Base-by-base conservation (phyloP, 2,888 invertebrate genomes). In the Mermis nigrescens region DNA sequence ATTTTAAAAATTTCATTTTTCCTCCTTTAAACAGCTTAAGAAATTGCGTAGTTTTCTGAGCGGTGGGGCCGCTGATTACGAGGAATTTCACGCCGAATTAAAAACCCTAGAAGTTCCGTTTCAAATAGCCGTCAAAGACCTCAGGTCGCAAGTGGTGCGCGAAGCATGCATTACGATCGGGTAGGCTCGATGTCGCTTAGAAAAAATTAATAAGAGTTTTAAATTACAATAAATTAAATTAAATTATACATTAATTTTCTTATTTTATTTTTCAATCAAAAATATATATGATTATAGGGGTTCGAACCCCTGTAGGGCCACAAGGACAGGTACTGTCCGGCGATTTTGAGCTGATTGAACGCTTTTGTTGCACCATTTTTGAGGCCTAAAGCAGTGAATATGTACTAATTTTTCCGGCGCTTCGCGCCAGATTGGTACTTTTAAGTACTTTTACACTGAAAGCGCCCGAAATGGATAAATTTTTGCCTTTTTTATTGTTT, bases 81-180 rank as follows among this genome's bases (percentile, higher is more conserved):
- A 82, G 55, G 81, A 81, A 62, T 89, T 94, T 74, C 77, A 79
- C 60, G 80, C 80, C 58, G 81, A 83, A 65, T 76, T 94, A 60
- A 84, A 86, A 70, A 81, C 81, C 63, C 72, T 91, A 61, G 87
- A 88, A 57, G 80, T 83, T 67, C 81, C 88, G 29, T 83, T 91
- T 70, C 82, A 86, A 63, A 80, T 81, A 62, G 83, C 86, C 61
- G 81, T 88, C 64, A 85, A 85, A 76, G 90, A 91, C 75, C 77
- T 91, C 7, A 80, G 90, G 4, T 95, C 94, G 66, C 86, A 86
- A 77, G 87, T 94, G 62, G 92, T 92, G 1, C 80, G 95, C 55
- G 98, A 98, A 74, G 88, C 89, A 1, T 94, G 92, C 72, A 85
- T 94, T 62, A 89, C 92, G 0, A 82, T 94, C 67, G 89, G 92